Base-by-base conservation (phyloP, 2,888 invertebrate species). In the Drosophila kanekoi region DNA sequence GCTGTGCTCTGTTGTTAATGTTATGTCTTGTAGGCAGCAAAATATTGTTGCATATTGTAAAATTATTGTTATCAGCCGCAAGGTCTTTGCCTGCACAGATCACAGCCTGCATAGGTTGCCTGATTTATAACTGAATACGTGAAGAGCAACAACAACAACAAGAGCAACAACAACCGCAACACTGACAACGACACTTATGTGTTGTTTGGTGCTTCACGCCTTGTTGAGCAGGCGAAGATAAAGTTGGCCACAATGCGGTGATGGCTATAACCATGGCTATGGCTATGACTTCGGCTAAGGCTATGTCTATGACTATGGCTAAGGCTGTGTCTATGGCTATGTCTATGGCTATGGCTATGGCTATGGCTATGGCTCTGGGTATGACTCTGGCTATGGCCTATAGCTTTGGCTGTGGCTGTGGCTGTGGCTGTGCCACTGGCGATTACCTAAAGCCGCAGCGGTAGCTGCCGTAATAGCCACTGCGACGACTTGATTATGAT, bases 161-260 rank as follows among this genome's bases (percentile, higher is more conserved):
- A 45, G 48, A 58, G 44, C 52, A 45, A 35, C 71, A 38, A 49
- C 51, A 44, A 5, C 16, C 23, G n/a, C 40, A 73, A 68, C 73
- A 38, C 51, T 45, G 37, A 58, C 65, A 75, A 67, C 71, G 67
- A 70, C 75, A 71, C 45, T 64, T 63, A 45, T 64, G 71, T 69
- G 69, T 72, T 73, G 69, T 69, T 76, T 66, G 85, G 40, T 71
- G 84, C 73, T 87, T 88, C 84, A 88, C 87, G 89, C 89, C 89
- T 86, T 81, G 84, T 83, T 88, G 84, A 84, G 77, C 84, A 72
- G 64, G 56, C 81, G 51, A 61, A 79, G 71, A 77, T 60, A 64
- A 69, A 60, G 71, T 45, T 58, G 63, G 70, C 76, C 67, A 52
- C 78, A 68, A 51, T 58, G 63, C 51, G 75, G 51, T 23, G 59